These are phyloP conservation scores for Eretmochelys imbricata DNA, from an alignment of 2,113 vertebrate genomes.

Conservation along the genomic window DNA sequence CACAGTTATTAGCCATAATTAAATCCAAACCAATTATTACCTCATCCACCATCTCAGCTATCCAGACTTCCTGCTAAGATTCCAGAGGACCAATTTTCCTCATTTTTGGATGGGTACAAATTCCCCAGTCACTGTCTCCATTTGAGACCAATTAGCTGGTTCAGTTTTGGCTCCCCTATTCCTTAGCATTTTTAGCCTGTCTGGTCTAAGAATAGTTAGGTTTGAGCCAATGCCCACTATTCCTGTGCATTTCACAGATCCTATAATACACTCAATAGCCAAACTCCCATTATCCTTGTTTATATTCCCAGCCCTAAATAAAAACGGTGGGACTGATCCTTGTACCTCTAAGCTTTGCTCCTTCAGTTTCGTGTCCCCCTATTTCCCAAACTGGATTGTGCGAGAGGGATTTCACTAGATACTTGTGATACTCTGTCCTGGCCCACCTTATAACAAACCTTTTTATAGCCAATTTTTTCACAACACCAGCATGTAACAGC, in stretches of 20 bases:
- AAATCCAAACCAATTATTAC: background rate
- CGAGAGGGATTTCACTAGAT: background rate
- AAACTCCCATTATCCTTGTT: background rate
- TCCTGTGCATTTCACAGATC: background rate
- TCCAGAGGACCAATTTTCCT: background rate
- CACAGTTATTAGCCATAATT: background rate
- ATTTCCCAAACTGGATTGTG: rapidly evolving
- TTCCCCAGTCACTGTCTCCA: background rate
- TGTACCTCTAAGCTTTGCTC: background rate
- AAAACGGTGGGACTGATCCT: background rate
- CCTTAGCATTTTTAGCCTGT: background rate
- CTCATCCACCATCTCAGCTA: background rate
- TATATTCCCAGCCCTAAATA: background rate
- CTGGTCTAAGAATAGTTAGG: rapidly evolving
- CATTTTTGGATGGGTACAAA: background rate
- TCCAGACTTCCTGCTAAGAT: background rate
- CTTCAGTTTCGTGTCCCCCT: background rate
- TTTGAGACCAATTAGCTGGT: background rate
- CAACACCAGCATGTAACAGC: background rate
- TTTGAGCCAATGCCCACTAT: background rate
- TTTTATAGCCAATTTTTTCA: background rate
- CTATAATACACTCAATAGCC: background rate
- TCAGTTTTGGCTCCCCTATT: background rate
- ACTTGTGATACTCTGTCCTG: background rate
- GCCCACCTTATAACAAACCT: background rate